phyloP scores from a whole-genome alignment of 2,888 invertebrate genomes.

The Poecilus cupreus region DNA sequence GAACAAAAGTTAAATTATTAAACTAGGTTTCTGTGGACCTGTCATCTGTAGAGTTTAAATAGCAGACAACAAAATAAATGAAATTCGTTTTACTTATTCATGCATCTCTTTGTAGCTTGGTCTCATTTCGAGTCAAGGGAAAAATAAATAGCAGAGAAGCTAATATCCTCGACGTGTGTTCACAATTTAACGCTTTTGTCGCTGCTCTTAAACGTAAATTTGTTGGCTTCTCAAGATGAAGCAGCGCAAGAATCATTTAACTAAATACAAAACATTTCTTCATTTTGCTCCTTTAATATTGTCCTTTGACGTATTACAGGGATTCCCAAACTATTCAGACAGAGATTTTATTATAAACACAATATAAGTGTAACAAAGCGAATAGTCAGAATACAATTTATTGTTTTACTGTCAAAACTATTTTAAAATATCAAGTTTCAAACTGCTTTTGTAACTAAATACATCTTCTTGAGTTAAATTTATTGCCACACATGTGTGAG shows the following conservation, averaged over 20 bases:
- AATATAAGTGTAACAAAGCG: too few relatives aligned
- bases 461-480: too few relatives aligned
- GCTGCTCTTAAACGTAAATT: constrained; percentile 1
- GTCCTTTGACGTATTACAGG: too few relatives aligned
- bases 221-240: background rate
- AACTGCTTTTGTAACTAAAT: too few relatives aligned
- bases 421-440: too few relatives aligned
- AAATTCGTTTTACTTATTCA: constrained; percentile 35
- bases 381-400: too few relatives aligned
- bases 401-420: too few relatives aligned
- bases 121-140: constrained; percentile 37
- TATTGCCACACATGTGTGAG: too few relatives aligned
- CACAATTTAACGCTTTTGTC: constrained; percentile 27
- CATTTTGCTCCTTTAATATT: too few relatives aligned
- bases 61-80: constrained; percentile 37
- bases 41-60: constrained; percentile 16
- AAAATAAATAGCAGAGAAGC: constrained; percentile 26
- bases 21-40: constrained; percentile 17
- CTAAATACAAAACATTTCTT: constrained; percentile 1
- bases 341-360: too few relatives aligned
- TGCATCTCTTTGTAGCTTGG: constrained; percentile 24
- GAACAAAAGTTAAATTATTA: constrained; percentile 38
- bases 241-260: background rate
- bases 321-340: too few relatives aligned
- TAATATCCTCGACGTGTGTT: constrained; percentile 25